Conservation (phyloP, 2,113 vertebrate genomes). For the Rattus rattus region DNA sequence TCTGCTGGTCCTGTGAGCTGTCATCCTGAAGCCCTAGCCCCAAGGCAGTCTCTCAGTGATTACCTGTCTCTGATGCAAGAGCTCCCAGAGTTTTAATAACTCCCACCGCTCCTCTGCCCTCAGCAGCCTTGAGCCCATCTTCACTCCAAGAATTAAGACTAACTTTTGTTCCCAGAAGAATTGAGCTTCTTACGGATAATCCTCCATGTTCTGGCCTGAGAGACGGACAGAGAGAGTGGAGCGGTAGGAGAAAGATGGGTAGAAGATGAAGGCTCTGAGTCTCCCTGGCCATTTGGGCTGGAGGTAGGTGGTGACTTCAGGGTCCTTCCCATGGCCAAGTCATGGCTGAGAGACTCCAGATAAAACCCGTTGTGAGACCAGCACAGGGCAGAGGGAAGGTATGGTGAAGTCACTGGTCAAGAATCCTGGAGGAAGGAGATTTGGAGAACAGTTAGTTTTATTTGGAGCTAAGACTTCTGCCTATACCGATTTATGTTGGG, state of each 20-base stretch:
- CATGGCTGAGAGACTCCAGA: background rate
- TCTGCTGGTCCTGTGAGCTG: slow-evolving; percentile 8
- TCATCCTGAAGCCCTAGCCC: background rate
- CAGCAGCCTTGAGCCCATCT: background rate
- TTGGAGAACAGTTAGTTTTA: background rate
- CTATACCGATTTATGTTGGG: background rate
- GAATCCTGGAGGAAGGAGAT: background rate
- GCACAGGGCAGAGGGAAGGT: background rate
- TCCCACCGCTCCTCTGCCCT: slow-evolving; percentile 63
- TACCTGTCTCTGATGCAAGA: slow-evolving; percentile 55
- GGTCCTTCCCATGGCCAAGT: background rate
- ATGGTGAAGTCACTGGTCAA: background rate
- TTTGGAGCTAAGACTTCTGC: background rate
- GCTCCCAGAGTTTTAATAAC: slow-evolving; percentile 60
- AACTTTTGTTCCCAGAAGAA: background rate
- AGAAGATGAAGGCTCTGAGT: background rate
- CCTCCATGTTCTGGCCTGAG: background rate
- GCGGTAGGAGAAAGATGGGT: background rate
- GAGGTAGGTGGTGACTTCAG: slow-evolving; percentile 25
- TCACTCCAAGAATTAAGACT: slow-evolving; percentile 19
- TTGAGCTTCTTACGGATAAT: slow-evolving; percentile 30
- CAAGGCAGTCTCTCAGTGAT: background rate
- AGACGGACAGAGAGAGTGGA: slow-evolving; percentile 1
- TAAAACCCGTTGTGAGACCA: background rate
- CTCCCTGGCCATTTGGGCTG: background rate